Evolutionary conservation across 1,140 invertebrate genomes (phyloP), one percentile per base, ranked within the genome.

Genomic region (Dufourea novaeangliae): DNA sequence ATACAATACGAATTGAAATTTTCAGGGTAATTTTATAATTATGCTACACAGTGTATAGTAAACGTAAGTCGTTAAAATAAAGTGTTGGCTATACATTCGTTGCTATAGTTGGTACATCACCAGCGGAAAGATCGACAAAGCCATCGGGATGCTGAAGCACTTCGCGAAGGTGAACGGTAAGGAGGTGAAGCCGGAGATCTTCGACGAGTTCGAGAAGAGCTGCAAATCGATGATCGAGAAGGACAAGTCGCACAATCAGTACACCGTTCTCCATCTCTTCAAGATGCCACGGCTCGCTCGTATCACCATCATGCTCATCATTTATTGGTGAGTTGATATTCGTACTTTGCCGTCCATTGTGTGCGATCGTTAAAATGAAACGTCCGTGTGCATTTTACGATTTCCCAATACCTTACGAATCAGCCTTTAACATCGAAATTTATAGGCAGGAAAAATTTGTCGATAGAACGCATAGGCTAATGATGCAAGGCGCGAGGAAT

Each of bases 191-290:
- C 94, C 94, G 5, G 94, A 95, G 83, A 93, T 97, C 10, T 95
- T 97, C 80, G 94, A 95, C 32, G 94, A 96, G 84, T 97, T 97
- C 80, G 94, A 94, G 44, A 95, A 95, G 89, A 94, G 93, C 61
- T 95, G 95, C 64, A 90, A 93, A 2, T 93, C 93, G 80, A 92
- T 94, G 11, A 92, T 95, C 72, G 94, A 95, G 80, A 94, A 95
- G 81, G 95, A 96, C 87, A 94, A 94, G 12, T 92, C 93, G 71
- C 93, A 94, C 72, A 93, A 94, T 74, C 95, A 93, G 20, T 97
- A 97, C 86, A 97, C 96, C 1, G 95, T 97, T 0, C 37, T 96
- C 46, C 96, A 97, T 90, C 93, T 97, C 1, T 97, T 97, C 90
- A 95, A 94, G 79, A 95, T 95, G 0, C 95, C 96, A 0, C 91